phyloP scores from a whole-genome alignment of 1,140 invertebrate species.

The Macrostomum lignano region DNA sequence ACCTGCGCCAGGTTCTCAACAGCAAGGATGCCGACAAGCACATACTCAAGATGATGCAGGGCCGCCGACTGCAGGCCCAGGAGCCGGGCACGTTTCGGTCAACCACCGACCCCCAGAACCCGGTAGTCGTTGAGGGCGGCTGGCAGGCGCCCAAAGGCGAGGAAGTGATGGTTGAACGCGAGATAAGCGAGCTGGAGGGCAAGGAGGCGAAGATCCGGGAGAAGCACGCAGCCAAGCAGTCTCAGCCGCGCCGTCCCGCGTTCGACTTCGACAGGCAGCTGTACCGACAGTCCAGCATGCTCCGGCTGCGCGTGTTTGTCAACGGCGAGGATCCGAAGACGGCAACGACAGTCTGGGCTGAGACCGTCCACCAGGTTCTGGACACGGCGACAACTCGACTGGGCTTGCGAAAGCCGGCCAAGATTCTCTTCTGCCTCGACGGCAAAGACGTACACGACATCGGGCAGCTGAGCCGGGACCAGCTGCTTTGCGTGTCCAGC shows the following conservation, averaged over 20 bases:
- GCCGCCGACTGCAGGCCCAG: conserved; percentile 15
- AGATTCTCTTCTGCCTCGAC: conserved; percentile 15
- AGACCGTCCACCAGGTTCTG: conserved; percentile 16
- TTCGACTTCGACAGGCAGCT: no score
- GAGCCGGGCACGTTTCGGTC: conserved; percentile 16
- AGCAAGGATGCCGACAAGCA: no score
- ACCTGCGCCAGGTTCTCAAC: no score
- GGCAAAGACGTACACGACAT: conserved; percentile 20
- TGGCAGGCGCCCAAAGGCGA: conserved; percentile 21
- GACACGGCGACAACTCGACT: conserved; percentile 17
- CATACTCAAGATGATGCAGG: conserved; percentile 23
- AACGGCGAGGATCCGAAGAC: conserved; percentile 21
- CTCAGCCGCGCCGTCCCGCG: no score
- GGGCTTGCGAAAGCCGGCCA: conserved; percentile 17
- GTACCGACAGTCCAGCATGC: no score
- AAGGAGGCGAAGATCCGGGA: no score
- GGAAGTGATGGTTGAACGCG: conserved; percentile 10
- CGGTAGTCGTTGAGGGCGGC: conserved; percentile 21
- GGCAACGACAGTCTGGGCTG: conserved; percentile 20
- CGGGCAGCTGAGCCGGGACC: no score
- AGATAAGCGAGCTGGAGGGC: conserved; percentile 3
- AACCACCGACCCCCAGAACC: conserved; percentile 15
- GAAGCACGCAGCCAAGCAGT: no score
- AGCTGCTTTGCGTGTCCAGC: no score
- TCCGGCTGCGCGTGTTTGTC: no score